phyloP scores from a whole-genome alignment of 2,113 vertebrate genomes.

The Diadophis punctatus region DNA sequence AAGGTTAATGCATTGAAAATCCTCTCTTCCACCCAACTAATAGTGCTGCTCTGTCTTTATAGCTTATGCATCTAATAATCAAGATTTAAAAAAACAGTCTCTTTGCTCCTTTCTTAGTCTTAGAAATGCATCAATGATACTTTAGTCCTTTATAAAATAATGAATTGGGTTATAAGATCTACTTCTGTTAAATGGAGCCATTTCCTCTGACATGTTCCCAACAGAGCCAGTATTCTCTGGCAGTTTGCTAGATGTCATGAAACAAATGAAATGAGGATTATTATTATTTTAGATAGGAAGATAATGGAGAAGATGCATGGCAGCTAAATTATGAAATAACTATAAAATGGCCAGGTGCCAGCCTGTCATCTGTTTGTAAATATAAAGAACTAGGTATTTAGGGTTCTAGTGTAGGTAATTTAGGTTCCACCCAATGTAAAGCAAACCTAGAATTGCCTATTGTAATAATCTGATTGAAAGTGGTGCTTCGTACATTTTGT shows the following conservation, averaged over 20 bases:
- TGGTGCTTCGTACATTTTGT: not conserved
- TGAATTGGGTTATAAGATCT: not conserved
- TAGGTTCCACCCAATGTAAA: not conserved
- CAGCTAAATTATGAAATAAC: not conserved
- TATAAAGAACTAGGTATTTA: not conserved
- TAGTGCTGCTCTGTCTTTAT: too few species aligned
- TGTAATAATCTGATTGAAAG: not conserved
- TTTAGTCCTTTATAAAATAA: not conserved
- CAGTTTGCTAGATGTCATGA: not conserved
- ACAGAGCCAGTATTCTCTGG: not conserved
- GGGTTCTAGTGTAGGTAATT: not conserved
- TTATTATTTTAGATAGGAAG: not conserved
- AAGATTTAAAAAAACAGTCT: not conserved
- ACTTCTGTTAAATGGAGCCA: not conserved
- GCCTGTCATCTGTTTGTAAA: not conserved
- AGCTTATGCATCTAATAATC: not conserved
- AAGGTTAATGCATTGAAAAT: not conserved
- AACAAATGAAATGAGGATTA: not conserved
- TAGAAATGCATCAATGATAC: not conserved
- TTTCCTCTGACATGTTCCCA: not conserved
- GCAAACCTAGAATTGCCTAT: not conserved
- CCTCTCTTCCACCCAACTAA: not conserved
- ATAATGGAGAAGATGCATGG: not conserved
- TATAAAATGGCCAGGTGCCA: not conserved
- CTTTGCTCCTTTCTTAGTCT: not conserved